phyloP scores from a whole-genome alignment of 2,797 vertebrate genomes.

The Alfaro cultratus region DNA sequence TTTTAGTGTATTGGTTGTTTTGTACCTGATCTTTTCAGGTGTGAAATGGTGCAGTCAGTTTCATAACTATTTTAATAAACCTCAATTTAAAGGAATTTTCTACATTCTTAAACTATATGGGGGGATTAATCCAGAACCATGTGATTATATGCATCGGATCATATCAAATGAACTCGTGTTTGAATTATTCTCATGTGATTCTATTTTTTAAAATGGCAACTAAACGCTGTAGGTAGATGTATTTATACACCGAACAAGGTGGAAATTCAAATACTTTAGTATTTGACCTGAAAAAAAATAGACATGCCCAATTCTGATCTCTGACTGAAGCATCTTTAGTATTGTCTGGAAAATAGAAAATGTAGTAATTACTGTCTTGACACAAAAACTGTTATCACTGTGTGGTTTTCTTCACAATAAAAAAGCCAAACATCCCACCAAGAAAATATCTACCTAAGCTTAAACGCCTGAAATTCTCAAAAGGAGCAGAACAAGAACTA shows the following conservation, averaged over 20 bases:
- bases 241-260: background rate
- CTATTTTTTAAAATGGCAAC: background rate
- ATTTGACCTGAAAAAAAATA: too few relatives aligned
- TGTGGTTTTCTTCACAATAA: background rate
- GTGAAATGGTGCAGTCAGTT: background rate
- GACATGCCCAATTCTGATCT: background rate
- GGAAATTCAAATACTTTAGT: too few relatives aligned
- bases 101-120: background rate
- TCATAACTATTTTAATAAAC: background rate
- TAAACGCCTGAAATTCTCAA: background rate
- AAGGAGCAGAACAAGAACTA: background rate
- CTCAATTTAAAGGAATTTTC: background rate
- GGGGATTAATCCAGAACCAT: background rate
- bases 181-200: background rate
- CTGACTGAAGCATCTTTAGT: background rate
- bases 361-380: background rate
- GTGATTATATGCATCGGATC: background rate
- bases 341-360: background rate
- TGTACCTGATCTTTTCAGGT: background rate
- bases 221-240: background rate
- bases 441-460: background rate
- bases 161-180: background rate
- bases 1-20: background rate
- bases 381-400: background rate
- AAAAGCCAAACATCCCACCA: background rate